Base-by-base conservation (phyloP, 2,113 vertebrate genomes). In the Dicrurus megarhynchus region DNA sequence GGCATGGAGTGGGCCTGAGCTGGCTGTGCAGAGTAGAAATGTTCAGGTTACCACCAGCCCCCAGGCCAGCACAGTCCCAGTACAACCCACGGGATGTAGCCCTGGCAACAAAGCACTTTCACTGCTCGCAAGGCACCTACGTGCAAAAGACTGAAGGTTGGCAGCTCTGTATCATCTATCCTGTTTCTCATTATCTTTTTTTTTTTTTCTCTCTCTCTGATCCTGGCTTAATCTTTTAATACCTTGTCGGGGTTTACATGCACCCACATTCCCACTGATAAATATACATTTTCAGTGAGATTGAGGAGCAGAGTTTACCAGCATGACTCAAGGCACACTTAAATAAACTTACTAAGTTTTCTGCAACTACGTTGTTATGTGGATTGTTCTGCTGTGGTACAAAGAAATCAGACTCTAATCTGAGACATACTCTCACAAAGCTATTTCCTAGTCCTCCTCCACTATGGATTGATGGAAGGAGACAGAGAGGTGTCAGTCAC, bases 211-310 rank as follows among this genome's bases (percentile, higher is more conserved):
- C 37, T 76, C 44, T 83, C 27, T 24, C 21, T 35, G 19, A 76
- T 79, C 24, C 28, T 65, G 42, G 20, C 21, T 10, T 92, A 84
- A 80, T 80, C 53, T 92, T 80, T 56, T 79, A 90, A 88, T 63
- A 28, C 30, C 19, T 77, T 64, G 17, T 83, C 84, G 63, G 70
- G 55, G 41, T 85, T 88, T 80, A 49, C 9, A 3, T 3, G 21
- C 35, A 59, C 46, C 50, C 46, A 77, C 5, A 1, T 76, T 88
- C 44, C 53, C 53, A 30, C 17, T 79, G 78, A 60, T 4, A 5
- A 82, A 74, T 53, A 50, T 14, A n/a, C 13, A 11, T 59, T 93
- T 46, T 60, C 53, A 47, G 46, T 39, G 53, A 83, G 52, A 50
- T 35, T 86, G 50, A 91, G 9, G 20, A 61, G 37, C 41, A 42